A percentile compares a stretch with the other conserved stretches of the same genome.
These are phyloP conservation scores for Cabera pusaria DNA, from an alignment of 2,888 invertebrate species.

Conservation along the genomic window DNA sequence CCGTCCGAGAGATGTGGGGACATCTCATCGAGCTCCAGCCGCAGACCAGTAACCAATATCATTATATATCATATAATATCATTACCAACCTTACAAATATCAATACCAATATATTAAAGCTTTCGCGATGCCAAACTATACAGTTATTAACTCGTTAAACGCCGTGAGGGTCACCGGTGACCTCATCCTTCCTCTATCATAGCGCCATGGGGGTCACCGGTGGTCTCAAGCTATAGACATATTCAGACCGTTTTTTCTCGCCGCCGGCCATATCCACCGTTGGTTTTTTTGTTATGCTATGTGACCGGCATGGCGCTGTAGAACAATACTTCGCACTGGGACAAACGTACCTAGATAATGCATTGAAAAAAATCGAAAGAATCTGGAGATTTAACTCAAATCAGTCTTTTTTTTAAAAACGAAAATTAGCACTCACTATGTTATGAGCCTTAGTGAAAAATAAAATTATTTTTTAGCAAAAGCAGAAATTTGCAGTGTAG, in stretches of 20 bases:
- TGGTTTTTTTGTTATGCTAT: constrained; percentile 16
- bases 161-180: constrained; percentile 21
- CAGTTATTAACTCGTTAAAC: constrained; percentile 2
- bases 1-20: constrained; percentile 93
- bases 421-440: too few species aligned
- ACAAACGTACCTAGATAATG: too few species aligned
- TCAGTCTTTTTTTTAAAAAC: too few species aligned
- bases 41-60: constrained; percentile 87
- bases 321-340: constrained; percentile 13
- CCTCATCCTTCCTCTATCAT: constrained; percentile 29
- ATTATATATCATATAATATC: background rate
- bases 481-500: too few species aligned
- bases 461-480: too few species aligned
- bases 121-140: too few species aligned
- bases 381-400: too few species aligned
- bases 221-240: constrained; percentile 35
- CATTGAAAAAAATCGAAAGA: too few species aligned
- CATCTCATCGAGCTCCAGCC: constrained; percentile 95
- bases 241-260: too few species aligned
- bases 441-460: too few species aligned
- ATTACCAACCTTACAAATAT: too few species aligned
- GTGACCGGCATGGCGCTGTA: constrained; percentile 34
- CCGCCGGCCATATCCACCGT: background rate
- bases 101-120: too few species aligned
- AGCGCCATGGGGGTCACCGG: constrained; percentile 36